Base-by-base conservation (phyloP, 1,140 invertebrate genomes). In the Drosophila orena region DNA sequence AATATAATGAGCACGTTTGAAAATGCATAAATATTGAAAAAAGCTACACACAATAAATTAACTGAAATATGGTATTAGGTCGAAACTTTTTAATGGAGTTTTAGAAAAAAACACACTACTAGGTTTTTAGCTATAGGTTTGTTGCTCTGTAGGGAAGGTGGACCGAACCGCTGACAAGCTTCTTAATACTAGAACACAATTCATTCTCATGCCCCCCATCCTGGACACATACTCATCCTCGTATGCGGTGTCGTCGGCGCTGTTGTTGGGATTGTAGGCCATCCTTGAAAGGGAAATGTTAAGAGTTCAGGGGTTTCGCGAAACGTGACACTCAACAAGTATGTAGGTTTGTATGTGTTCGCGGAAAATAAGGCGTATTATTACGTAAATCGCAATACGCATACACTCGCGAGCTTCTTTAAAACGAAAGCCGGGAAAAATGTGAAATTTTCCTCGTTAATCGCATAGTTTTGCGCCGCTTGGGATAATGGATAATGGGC, bases 171-270 rank as follows among this genome's bases (percentile, higher is more conserved):
- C n/a, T 68, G 64, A 68, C 64, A 65, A 35, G 59, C 37, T 40
- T 14, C 44, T 35, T 52, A 52, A 37, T 14, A 43, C 52, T 50
- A 42, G 35, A 58, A 68, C 49, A 59, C 52, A 57, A 49, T 72
- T 57, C 30, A 60, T 49, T 62, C 54, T 52, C 11, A 17, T 44
- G 10, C 17, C 11, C 42, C 42, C 42, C 42, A 5, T 3, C 2
- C 1, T 1, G 42, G 11, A 49, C 52, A 88, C 84, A 80, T 89
- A 89, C 84, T 89, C 84, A 80, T 89, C 84, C 60, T 89, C 85
- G 38, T 61, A 77, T 71, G 79, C 46, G 69, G 80, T 69, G 65
- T 84, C 84, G 77, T 89, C 85, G 47, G 77, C 46, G 56, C 80
- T 81, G 69, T 77, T 79, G 79, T 64, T 79, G 72, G 64, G 74